A percentile compares a stretch with the other conserved stretches of the same genome.
phyloP scores from a whole-genome alignment of 2,113 vertebrate species.

The Grammomys surdaster region DNA sequence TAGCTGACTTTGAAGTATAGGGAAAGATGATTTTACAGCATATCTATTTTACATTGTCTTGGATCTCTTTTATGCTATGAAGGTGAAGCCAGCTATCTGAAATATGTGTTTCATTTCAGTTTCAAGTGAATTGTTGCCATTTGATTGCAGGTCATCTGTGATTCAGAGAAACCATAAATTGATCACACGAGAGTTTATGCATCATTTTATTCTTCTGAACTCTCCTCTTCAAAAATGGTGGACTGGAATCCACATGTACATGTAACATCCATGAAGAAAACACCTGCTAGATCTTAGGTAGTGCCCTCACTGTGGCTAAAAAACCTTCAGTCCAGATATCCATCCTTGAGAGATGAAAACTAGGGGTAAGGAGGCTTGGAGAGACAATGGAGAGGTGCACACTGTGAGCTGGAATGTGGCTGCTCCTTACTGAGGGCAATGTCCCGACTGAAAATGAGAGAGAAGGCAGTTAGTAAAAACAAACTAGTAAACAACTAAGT shows the following conservation, averaged over 20 bases:
- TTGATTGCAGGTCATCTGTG: constrained; percentile 79
- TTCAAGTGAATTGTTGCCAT: constrained; percentile 72
- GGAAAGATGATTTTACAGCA: constrained; percentile 80
- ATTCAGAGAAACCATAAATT: constrained; percentile 83
- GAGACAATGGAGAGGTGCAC: constrained; percentile 93
- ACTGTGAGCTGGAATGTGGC: constrained; percentile 91
- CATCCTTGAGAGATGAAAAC: constrained; percentile 80
- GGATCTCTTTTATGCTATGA: constrained; percentile 77
- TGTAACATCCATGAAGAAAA: constrained; percentile 83
- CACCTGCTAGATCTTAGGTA: constrained; percentile 76
- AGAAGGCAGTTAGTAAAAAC: constrained; percentile 44
- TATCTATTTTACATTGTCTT: constrained; percentile 78
- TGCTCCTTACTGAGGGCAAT: constrained; percentile 89
- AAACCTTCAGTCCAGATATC: constrained; percentile 75
- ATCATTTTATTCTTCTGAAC: constrained; percentile 84
- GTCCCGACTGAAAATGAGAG: constrained; percentile 92
- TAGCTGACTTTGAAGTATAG: constrained; percentile 77
- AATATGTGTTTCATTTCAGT: constrained; percentile 73
- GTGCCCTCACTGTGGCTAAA: constrained; percentile 79
- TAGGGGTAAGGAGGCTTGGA: constrained; percentile 90
- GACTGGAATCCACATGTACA: constrained; percentile 75
- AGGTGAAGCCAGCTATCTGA: constrained; percentile 83
- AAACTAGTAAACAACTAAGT: not conserved
- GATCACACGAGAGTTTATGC: constrained; percentile 84
- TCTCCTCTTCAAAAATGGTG: constrained; percentile 79